Base-by-base conservation (phyloP, 2,797 vertebrate genomes). In the Melanotaenia maccullochi region DNA sequence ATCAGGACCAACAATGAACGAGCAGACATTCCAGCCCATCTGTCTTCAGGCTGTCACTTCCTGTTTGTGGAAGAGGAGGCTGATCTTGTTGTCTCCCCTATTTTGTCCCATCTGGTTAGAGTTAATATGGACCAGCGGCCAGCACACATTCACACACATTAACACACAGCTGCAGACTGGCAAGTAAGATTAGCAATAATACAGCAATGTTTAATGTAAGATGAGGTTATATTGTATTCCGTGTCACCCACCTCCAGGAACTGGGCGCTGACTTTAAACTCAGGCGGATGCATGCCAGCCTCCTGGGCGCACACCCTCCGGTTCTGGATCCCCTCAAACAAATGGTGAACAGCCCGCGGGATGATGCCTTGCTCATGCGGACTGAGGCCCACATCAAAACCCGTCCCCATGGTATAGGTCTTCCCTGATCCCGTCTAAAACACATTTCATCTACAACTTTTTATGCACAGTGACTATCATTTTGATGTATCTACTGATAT, bases 181-280 rank as follows among this genome's bases (percentile, higher is more conserved):
- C 44, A 16, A 49, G 25, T 30, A 56, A 25, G 32, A 71, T 49
- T n/a, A 72, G 59, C 51, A 18, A 14, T 14, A 65, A 47, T 32
- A 51, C 25, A 33, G 14, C 6, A 4, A 20, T n/a, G 33, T 67
- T 65, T 28, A 55, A 60, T 40, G 25, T 44, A 22, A 40, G 22
- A 77, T 63, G 1, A 24, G 49, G 35, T 16, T 38, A 55, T 16
- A 56, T 14, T 0, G 0, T 59, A 57, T 30, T 18, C 14, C 3
- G 9, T 2, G 24, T 47, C 9, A 1, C 93, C 22, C 84, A 99
- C 98, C 97, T 99, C 98, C 52, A 99, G 93, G 88, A 99, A 99
- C 88, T 99, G 98, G 32, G 98, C 97, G 70, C 95, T 99, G 95
- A 99, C 97, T 97, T 99, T 99, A 86, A 99, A 99, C 81, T 97